Evolutionary conservation across 2,113 vertebrate genomes (phyloP), one percentile per base, ranked within the genome.

Genomic region (Myotis brandtii): DNA sequence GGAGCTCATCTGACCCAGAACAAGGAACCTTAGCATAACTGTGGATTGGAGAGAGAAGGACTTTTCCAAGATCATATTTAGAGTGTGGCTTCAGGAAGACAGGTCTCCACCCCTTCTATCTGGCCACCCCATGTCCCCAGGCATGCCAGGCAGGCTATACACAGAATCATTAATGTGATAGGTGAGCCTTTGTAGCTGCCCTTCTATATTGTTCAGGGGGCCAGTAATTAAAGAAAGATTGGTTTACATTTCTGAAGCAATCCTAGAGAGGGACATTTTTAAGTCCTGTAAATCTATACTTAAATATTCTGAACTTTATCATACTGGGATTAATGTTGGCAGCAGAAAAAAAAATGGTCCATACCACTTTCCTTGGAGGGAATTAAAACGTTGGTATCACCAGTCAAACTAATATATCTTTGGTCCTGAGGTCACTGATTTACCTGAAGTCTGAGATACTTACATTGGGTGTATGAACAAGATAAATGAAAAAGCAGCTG

Each of bases 401-500:
- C 73, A 59, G 12, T 30, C 21, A 67, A 85, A 86, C 66, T 84
- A 95, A 95, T 95, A 62, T 62, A 95, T 96, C 94, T 73, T 89
- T 69, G 82, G 50, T 62, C 30, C 27, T 69, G 79, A 84, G 64
- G 69, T 93, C 66, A 83, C 79, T 95, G 95, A 94, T 83, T 81
- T 93, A 59, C 83, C 89, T 95, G 83, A 95, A 94, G 79, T 93
- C 75, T 95, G 52, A 59, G 92, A 81, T 94, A 94, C 95, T 96
- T 97, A 96, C 66, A 76, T 27, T 89, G 70, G 72, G 56, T 48
- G 2, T 50, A 76, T 76, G 89, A 93, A 83, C 73, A 92, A 93
- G 80, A 81, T 92, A 96, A 96, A 91, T 97, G 94, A 89, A 97
- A 97, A 97, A 66, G 46, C 83, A 95, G 91, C 72, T 82, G 25